Percentiles rank a stretch among this genome's conserved stretches.
Conservation (phyloP, 2,797 vertebrate species). For the Cygnus olor region DNA sequence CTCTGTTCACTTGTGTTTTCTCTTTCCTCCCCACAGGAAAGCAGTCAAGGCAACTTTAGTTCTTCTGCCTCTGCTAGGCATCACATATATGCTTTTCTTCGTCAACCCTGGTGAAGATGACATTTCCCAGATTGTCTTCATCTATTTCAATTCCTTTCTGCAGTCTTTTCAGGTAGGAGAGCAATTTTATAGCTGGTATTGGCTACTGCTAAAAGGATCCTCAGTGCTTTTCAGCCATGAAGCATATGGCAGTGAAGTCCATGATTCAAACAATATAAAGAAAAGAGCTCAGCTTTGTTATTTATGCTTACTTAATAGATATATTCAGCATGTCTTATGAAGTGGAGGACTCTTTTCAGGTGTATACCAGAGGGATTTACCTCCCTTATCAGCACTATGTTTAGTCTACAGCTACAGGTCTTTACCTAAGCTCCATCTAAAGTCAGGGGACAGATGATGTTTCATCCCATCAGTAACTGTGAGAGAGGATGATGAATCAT, state of each 20-base stretch:
- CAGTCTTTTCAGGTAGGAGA: slow-evolving; percentile 95
- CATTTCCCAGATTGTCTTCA: slow-evolving; percentile 96
- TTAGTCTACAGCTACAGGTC: background rate
- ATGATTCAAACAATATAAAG: background rate
- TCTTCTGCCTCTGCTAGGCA: slow-evolving; percentile 92
- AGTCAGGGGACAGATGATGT: background rate
- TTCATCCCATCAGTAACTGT: background rate
- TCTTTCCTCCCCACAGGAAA: slow-evolving; percentile 83
- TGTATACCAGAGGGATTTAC: background rate
- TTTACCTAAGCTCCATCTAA: background rate
- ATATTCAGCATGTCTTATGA: background rate
- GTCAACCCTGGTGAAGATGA: slow-evolving; percentile 96
- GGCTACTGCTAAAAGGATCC: background rate
- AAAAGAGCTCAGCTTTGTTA: background rate
- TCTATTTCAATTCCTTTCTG: slow-evolving; percentile 98
- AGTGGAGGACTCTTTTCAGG: background rate
- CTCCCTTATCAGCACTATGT: background rate
- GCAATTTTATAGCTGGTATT: background rate
- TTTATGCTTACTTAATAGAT: background rate
- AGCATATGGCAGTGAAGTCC: accelerated
- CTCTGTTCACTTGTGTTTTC: background rate
- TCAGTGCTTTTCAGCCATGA: background rate
- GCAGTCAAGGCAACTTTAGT: slow-evolving; percentile 97
- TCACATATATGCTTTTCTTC: slow-evolving; percentile 99
- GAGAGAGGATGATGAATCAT: background rate